Evolutionary conservation across 2,888 invertebrate genomes (phyloP).

Genomic region (Ichneumon xanthorius): DNA sequence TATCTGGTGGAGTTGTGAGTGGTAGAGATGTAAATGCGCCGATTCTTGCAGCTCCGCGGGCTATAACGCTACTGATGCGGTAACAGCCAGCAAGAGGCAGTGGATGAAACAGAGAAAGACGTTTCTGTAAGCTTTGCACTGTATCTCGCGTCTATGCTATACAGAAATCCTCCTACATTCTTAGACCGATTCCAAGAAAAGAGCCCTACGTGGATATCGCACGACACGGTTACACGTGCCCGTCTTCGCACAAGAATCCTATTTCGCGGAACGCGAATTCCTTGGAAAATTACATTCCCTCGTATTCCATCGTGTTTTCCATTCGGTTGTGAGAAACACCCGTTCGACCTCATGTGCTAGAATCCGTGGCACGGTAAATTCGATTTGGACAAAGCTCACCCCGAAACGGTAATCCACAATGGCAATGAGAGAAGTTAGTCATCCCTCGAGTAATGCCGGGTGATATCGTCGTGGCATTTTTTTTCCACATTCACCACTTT

Average conservation of each 20-base stretch:
- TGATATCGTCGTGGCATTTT: too few relatives aligned
- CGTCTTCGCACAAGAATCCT: neutral
- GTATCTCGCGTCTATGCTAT: neutral
- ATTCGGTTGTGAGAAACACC: constrained; percentile 26
- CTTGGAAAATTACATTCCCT: constrained; percentile 28
- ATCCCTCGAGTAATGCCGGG: too few relatives aligned
- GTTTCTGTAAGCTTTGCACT: neutral
- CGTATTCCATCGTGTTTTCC: constrained; percentile 24
- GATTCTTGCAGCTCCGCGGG: too few relatives aligned
- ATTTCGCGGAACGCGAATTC: constrained; percentile 13
- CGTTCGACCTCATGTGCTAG: neutral
- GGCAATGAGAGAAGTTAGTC: neutral
- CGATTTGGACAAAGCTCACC: neutral
- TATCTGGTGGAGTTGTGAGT: too few relatives aligned
- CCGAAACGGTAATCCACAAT: neutral
- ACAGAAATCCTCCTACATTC: neutral
- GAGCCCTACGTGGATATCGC: neutral
- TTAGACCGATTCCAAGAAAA: neutral
- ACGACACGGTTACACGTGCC: neutral
- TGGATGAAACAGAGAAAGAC: too few relatives aligned
- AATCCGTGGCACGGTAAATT: constrained; percentile 1
- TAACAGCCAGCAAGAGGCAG: too few relatives aligned
- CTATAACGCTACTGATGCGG: too few relatives aligned
- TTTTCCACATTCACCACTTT: too few relatives aligned
- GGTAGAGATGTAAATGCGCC: too few relatives aligned